Percentiles rank a stretch among this genome's conserved stretches.
phyloP scores from a whole-genome alignment of 1,140 invertebrate genomes.

The Colletes gigas region DNA sequence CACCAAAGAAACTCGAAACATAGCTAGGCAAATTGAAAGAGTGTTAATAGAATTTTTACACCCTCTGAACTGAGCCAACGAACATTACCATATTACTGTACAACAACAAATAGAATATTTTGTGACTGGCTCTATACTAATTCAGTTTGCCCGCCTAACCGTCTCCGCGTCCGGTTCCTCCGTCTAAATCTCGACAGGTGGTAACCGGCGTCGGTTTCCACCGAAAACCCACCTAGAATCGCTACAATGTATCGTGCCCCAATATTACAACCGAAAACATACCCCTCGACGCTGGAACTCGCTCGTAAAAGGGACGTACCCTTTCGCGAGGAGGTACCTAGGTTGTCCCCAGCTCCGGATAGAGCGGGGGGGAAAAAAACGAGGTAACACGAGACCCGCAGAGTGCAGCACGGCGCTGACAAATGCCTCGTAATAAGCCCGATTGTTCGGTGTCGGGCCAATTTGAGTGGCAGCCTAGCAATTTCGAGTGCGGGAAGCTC shows the following conservation, averaged over 20 bases:
- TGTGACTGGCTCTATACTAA: not conserved
- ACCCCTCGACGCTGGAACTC: constrained; percentile 17
- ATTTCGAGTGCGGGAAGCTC: constrained; percentile 70
- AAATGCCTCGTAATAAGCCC: constrained; percentile 80
- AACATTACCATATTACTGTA: too few relatives aligned
- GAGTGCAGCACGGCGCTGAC: constrained; percentile 68
- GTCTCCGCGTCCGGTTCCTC: constrained; percentile 1
- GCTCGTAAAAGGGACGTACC: not conserved
- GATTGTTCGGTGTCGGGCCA: constrained; percentile 80
- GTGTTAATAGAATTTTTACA: too few relatives aligned
- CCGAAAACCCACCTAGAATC: constrained; percentile 38
- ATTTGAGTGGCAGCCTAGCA: constrained; percentile 79
- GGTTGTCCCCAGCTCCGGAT: not conserved
- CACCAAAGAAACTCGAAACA: too few relatives aligned
- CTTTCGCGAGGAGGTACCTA: not conserved
- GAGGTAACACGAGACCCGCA: constrained; percentile 69
- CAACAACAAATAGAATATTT: too few relatives aligned
- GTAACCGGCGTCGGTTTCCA: constrained; percentile 40
- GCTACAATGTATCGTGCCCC: constrained; percentile 64
- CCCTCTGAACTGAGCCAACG: too few relatives aligned
- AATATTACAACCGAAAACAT: constrained; percentile 19
- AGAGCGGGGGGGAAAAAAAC: constrained; percentile 34
- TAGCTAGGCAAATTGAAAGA: too few relatives aligned
- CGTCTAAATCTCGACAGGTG: constrained; percentile 53
- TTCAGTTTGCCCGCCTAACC: constrained; percentile 1